Base-by-base conservation (phyloP, 2,888 invertebrate genomes). In the Noctua fimbriata region DNA sequence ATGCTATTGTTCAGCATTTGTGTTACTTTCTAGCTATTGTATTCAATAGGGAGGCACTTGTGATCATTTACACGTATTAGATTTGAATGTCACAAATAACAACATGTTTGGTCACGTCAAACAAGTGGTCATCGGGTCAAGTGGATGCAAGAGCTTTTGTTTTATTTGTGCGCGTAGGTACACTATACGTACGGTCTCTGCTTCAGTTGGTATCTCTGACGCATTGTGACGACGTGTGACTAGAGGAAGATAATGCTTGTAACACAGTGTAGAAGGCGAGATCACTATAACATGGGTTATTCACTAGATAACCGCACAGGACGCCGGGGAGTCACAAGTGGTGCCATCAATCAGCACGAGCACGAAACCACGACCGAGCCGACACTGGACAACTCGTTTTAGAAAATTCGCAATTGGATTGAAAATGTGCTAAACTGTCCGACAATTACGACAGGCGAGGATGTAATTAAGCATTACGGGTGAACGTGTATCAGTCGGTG, bases 191-290 rank as follows among this genome's bases (percentile, higher is more conserved):
- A 97, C 96, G 95, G 93, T 93, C 94, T 94, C 89, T 96, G 96
- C 92, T 96, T 96, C 92, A 97, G 93, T 92, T 97, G 97, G 92
- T 97, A 97, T 90, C 96, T 93, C 92, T 97, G 96, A 91, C 96
- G 96, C 96, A 97, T 97, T 86, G 85, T 94, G 92, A 81, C 76
- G 88, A 81, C 69, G 85, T 84, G 80, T 92, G 90, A 91, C 90
- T 92, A 93, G 88, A 90, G 79, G 81, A 89, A 82, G 82, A 72
- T 90, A 88, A 89, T 90, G 89, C 91, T 90, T 90, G 81, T 82
- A 86, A 84, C 88, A 88, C 86, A 83, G 85, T 86, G 73, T 78
- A 79, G 85, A 82, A 89, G 91, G 91, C 92, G 92, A 93, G 89
- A 93, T 94, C 95, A 95, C 95, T 91, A 91, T 87, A 91, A 92